Percentiles rank a stretch among this genome's conserved stretches.
Evolutionary conservation across 2,888 invertebrate genomes (phyloP).

Genomic region (Dolomedes plantarius): DNA sequence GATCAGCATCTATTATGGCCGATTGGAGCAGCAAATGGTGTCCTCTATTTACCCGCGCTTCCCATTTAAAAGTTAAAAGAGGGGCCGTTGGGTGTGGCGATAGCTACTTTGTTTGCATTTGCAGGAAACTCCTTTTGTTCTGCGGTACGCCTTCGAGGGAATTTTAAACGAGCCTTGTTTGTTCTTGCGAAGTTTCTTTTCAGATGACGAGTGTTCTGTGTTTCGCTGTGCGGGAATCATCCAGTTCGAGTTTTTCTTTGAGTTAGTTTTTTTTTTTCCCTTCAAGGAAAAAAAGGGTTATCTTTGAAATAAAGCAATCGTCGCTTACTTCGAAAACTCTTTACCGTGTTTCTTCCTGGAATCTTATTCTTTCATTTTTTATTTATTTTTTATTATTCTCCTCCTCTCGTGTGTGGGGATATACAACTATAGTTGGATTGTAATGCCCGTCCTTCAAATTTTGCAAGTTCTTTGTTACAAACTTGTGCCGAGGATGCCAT

Average conservation of each 20-base stretch:
- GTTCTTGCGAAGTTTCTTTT: slow-evolving; percentile 4
- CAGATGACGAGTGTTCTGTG: background rate
- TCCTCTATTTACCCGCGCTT: slow-evolving; percentile 14
- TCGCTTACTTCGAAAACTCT: background rate
- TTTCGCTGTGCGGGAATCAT: background rate
- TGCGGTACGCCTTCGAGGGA: background rate
- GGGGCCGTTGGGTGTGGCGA: slow-evolving; percentile 11
- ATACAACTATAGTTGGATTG: background rate
- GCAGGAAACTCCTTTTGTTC: background rate
- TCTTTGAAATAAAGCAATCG: slow-evolving; percentile 1
- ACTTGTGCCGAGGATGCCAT: background rate
- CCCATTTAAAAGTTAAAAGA: slow-evolving; percentile 13
- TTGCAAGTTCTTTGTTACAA: background rate
- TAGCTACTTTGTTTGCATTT: slow-evolving; percentile 14
- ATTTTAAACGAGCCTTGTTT: background rate
- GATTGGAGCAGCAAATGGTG: slow-evolving; percentile 8
- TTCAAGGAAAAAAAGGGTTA: slow-evolving; percentile 8
- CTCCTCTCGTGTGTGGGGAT: background rate
- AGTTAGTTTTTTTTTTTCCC: background rate
- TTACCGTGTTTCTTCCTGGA: background rate
- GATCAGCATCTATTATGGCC: slow-evolving; percentile 13
- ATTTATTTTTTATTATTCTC: background rate
- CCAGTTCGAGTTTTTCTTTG: background rate
- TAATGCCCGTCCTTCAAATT: background rate
- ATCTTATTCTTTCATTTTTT: too few relatives aligned